A percentile compares a stretch with the other conserved stretches of the same genome.
These are phyloP conservation scores for Penaeus chinensis DNA, from an alignment of 1,140 invertebrate species.

Conservation along the genomic window DNA sequence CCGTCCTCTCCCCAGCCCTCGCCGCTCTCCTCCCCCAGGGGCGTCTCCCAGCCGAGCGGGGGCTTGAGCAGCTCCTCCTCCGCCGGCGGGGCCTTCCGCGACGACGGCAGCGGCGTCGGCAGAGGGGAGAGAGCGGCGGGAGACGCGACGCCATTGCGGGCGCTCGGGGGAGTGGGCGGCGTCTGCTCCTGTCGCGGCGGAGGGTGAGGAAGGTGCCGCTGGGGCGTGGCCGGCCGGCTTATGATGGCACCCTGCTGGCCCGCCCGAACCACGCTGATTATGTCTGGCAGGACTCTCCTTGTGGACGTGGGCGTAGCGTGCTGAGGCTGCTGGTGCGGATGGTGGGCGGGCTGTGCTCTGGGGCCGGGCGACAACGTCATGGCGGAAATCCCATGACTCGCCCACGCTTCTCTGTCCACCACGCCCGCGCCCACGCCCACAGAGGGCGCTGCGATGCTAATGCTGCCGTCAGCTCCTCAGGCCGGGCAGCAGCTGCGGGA, in stretches of 20 bases:
- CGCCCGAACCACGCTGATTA: slow-evolving; percentile 31
- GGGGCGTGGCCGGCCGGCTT: not conserved
- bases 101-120: not conserved
- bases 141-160: not conserved
- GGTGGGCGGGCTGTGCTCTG: slow-evolving; percentile 26
- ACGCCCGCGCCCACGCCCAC: not conserved
- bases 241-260: not conserved
- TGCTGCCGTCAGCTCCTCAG: too few relatives aligned
- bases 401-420: not conserved
- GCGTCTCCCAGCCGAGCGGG: not conserved
- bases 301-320: not conserved
- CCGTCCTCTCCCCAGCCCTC: not conserved
- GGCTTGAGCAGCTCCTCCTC: slow-evolving; percentile 20
- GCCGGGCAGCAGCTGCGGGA: too few relatives aligned
- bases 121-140: not conserved
- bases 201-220: not conserved
- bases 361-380: not conserved
- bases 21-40: not conserved
- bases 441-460: not conserved
- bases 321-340: slow-evolving; percentile 7
- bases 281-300: slow-evolving; percentile 35
- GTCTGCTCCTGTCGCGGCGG: not conserved
- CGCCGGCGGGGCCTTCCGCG: too few relatives aligned
- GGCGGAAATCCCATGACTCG: not conserved
- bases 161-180: slow-evolving; percentile 7